phyloP scores from a whole-genome alignment of 2,888 invertebrate genomes.

The Sphaerophoria rueppellii region DNA sequence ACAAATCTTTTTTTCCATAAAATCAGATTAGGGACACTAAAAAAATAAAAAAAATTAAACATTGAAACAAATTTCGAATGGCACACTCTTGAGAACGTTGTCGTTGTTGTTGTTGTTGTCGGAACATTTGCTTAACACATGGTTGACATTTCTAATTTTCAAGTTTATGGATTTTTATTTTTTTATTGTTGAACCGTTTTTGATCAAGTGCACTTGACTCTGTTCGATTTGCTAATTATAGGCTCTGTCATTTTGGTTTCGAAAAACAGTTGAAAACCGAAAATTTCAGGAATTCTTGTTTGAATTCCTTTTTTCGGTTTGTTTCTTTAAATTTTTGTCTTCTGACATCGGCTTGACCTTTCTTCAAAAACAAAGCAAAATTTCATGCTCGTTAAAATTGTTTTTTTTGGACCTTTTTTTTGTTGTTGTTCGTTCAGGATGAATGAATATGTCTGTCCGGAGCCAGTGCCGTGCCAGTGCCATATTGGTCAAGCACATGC shows the following conservation, averaged over 20 bases:
- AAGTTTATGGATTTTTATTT: slow-evolving; percentile 19
- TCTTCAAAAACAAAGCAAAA: slow-evolving; percentile 31
- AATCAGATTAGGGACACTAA: slow-evolving; percentile 26
- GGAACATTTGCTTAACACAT: slow-evolving; percentile 72
- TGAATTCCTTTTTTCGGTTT: slow-evolving; percentile 17
- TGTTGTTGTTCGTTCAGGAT: slow-evolving; percentile 15
- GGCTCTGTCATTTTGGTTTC: slow-evolving; percentile 1
- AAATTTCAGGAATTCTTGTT: slow-evolving; percentile 61
- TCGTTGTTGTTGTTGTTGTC: background rate
- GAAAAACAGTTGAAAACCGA: slow-evolving; percentile 26
- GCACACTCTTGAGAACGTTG: slow-evolving; percentile 56
- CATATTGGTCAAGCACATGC: slow-evolving; percentile 7
- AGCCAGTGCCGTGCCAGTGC: background rate
- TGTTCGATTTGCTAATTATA: slow-evolving; percentile 55
- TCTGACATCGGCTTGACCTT: slow-evolving; percentile 36
- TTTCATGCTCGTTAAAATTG: slow-evolving; percentile 47
- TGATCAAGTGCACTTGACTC: slow-evolving; percentile 67
- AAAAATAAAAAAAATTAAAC: slow-evolving; percentile 5
- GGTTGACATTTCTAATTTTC: slow-evolving; percentile 32
- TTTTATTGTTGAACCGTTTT: slow-evolving; percentile 3
- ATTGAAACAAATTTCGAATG: slow-evolving; percentile 41
- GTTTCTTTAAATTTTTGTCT: background rate
- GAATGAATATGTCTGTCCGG: slow-evolving; percentile 22
- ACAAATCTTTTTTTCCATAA: background rate
- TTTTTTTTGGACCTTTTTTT: slow-evolving; percentile 30